Evolutionary conservation across 2,797 vertebrate genomes (phyloP).

Genomic region (Enteromius mattozi): DNA sequence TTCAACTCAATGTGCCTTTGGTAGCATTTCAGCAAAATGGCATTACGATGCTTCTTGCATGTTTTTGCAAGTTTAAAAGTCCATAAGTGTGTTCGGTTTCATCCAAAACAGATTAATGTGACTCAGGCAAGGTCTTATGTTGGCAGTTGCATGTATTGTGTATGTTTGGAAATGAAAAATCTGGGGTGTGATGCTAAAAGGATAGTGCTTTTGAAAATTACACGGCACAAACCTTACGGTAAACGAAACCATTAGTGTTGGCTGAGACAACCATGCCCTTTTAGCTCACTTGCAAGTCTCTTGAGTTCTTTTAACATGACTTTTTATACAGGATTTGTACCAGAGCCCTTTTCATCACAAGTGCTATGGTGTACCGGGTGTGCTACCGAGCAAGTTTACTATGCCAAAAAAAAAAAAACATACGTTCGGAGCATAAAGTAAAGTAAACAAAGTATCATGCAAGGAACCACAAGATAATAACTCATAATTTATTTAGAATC

Average conservation of each 20-base stretch:
- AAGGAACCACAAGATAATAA: neutral
- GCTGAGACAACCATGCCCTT: neutral
- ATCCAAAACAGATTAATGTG: too few species aligned
- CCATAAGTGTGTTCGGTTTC: neutral
- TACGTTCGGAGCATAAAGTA: too few species aligned
- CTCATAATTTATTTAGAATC: neutral
- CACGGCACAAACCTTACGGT: neutral
- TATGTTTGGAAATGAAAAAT: neutral
- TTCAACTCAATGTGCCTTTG: neutral
- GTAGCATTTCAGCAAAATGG: neutral
- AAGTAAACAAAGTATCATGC: neutral
- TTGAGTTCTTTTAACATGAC: neutral
- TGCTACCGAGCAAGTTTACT: neutral
- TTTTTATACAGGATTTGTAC: neutral
- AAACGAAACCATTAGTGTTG: neutral
- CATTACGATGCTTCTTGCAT: neutral
- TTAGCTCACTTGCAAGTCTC: neutral
- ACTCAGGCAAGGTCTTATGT: neutral
- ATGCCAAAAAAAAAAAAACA: neutral
- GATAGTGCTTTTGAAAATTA: neutral
- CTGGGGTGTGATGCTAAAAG: neutral
- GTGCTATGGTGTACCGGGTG: neutral
- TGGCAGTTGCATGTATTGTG: neutral
- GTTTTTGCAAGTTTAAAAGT: neutral
- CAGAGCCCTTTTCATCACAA: neutral